A percentile compares a stretch with the other conserved stretches of the same genome.
Conservation (phyloP, 2,113 vertebrate genomes). For the Amazona guildingii region DNA sequence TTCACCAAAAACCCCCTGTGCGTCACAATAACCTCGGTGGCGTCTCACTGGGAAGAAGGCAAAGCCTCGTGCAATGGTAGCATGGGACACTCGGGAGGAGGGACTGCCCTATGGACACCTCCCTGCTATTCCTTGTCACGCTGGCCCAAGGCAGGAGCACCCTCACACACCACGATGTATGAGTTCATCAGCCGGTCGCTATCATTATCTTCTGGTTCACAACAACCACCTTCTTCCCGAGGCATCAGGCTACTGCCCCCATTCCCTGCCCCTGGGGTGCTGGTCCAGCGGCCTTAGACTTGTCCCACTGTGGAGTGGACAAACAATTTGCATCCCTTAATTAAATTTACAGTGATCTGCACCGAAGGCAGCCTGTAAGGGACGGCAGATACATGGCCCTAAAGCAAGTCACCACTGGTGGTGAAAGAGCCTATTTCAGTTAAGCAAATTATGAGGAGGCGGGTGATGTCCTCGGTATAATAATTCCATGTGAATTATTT, state of each 20-base stretch:
- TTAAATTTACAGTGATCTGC: constrained; percentile 49
- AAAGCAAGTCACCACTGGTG: constrained; percentile 69
- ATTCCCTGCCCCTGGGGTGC: neutral
- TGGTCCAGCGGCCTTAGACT: neutral
- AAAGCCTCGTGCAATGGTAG: neutral
- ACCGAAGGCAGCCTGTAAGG: constrained; percentile 41
- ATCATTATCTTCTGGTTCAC: neutral
- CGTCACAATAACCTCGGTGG: neutral
- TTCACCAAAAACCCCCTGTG: neutral
- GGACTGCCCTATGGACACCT: neutral
- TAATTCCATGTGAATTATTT: constrained; percentile 86
- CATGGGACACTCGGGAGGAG: neutral
- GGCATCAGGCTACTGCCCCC: neutral
- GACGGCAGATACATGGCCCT: constrained; percentile 49
- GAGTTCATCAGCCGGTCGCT: fast-evolving
- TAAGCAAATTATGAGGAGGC: constrained; percentile 77
- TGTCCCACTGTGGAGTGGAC: neutral
- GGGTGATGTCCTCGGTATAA: constrained; percentile 75
- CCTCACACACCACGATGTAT: fast-evolving
- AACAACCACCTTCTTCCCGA: neutral
- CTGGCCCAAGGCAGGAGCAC: neutral
- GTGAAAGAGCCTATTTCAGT: constrained; percentile 77
- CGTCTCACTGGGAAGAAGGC: neutral
- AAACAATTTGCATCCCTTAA: constrained; percentile 70
- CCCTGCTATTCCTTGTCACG: fast-evolving